Percentiles rank a stretch among this genome's conserved stretches.
Conservation (phyloP, 2,888 invertebrate species). For the Euplagia quadripunctaria region DNA sequence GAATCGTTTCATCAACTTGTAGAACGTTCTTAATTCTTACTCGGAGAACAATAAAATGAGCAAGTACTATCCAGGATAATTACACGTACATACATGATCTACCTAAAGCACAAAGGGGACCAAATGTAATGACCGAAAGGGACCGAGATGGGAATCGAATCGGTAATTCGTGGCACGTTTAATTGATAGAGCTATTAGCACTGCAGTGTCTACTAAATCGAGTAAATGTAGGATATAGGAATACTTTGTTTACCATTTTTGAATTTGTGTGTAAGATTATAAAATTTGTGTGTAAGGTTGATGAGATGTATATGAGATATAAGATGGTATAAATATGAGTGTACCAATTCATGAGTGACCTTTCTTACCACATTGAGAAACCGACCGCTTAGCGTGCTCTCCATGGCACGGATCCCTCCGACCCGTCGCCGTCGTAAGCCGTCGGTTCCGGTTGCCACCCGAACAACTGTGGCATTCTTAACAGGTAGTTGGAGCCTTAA, state of each 20-base stretch:
- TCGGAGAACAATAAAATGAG: slow-evolving; percentile 1
- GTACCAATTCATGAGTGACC: too few species aligned
- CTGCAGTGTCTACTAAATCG: slow-evolving; percentile 33
- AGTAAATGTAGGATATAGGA: slow-evolving; percentile 5
- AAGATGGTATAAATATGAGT: too few species aligned
- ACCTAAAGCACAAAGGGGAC: slow-evolving; percentile 27
- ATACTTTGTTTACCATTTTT: not conserved
- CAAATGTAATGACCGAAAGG: slow-evolving; percentile 67
- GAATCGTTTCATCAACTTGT: not conserved
- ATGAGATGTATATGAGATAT: too few species aligned
- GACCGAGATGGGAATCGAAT: slow-evolving; percentile 70
- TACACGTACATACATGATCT: slow-evolving; percentile 10
- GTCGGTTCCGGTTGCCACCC: too few species aligned
- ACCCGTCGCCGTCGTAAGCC: too few species aligned
- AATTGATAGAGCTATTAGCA: slow-evolving; percentile 80
- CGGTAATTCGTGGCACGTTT: slow-evolving; percentile 73
- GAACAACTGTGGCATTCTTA: too few species aligned
- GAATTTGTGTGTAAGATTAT: too few species aligned
- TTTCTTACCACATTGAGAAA: too few species aligned
- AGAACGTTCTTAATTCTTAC: not conserved
- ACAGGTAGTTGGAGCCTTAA: too few species aligned
- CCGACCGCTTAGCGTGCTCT: too few species aligned
- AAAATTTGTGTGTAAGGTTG: too few species aligned
- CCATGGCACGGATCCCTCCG: too few species aligned
- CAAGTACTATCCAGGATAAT: slow-evolving; percentile 10